Conservation (phyloP, 2,888 invertebrate genomes). For the Omphaloscelis lunosa region DNA sequence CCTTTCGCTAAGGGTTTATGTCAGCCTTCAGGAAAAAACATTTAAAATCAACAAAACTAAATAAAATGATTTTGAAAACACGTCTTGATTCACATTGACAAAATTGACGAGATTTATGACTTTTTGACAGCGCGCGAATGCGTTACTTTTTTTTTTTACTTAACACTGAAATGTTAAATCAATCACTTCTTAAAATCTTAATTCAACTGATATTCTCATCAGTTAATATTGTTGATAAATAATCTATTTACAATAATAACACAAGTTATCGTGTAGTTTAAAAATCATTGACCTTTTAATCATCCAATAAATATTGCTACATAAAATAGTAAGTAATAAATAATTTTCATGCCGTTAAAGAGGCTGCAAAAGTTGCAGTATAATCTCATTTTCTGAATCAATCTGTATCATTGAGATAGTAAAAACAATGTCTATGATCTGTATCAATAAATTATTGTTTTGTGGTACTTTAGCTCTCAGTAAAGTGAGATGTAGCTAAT, state of each 20-base stretch:
- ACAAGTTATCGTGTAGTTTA: neutral
- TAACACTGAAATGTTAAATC: neutral
- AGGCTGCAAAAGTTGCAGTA: too few relatives aligned
- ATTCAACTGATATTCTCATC: neutral
- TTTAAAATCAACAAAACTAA: neutral
- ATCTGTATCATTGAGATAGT: too few relatives aligned
- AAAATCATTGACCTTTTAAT: neutral
- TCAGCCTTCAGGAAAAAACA: neutral
- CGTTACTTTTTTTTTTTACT: neutral
- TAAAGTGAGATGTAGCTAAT: neutral
- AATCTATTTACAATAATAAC: neutral
- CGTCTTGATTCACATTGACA: constrained; percentile 1
- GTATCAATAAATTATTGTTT: neutral
- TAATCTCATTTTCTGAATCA: too few relatives aligned
- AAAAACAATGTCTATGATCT: too few relatives aligned
- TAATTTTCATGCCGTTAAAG: neutral
- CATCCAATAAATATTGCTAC: neutral
- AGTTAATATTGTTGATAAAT: neutral
- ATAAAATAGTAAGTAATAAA: neutral
- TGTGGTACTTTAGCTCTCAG: neutral
- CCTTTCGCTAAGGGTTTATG: neutral
- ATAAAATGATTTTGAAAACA: constrained; percentile 16
- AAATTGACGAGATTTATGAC: neutral
- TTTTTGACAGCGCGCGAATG: constrained; percentile 54
- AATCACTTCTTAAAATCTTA: too few relatives aligned